These are phyloP conservation scores for Noturus placidus DNA, from an alignment of 2,113 vertebrate genomes.

Conservation along the genomic window DNA sequence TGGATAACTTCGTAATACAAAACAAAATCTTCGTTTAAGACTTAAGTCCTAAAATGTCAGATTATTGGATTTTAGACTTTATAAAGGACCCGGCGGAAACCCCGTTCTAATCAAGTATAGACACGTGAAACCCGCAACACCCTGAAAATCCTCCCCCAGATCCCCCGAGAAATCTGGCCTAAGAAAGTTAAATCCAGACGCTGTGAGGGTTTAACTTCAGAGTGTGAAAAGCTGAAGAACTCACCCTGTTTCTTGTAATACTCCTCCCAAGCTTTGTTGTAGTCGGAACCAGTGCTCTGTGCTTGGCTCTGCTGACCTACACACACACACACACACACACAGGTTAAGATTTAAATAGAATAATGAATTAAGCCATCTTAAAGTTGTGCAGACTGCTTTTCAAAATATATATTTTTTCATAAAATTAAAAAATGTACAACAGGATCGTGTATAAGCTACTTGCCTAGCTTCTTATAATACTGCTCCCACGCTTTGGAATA, in stretches of 20 bases:
- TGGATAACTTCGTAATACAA: too few relatives aligned
- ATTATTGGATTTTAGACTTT: too few relatives aligned
- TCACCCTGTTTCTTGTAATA: conserved; percentile 88
- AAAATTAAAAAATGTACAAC: too few relatives aligned
- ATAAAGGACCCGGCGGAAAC: too few relatives aligned
- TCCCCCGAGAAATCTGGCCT: background rate
- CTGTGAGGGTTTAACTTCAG: background rate
- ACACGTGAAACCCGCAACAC: too few relatives aligned
- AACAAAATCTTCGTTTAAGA: too few relatives aligned
- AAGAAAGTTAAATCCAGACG: background rate
- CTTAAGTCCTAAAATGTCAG: too few relatives aligned
- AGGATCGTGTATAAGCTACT: conserved; percentile 41
- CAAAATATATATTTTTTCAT: too few relatives aligned
- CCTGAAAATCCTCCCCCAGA: too few relatives aligned
- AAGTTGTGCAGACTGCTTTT: background rate
- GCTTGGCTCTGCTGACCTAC: conserved; percentile 91
- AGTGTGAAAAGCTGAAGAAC: conserved; percentile 30
- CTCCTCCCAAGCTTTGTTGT: conserved; percentile 94
- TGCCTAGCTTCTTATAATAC: conserved; percentile 71
- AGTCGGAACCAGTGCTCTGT: conserved; percentile 87
- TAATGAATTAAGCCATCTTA: background rate
- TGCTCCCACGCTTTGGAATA: conserved; percentile 64
- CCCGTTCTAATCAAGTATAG: too few relatives aligned
- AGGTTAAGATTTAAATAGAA: background rate
- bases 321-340: conserved; percentile 41